These are phyloP conservation scores for Achroia grisella DNA, from an alignment of 1,140 invertebrate species.

Conservation along the genomic window DNA sequence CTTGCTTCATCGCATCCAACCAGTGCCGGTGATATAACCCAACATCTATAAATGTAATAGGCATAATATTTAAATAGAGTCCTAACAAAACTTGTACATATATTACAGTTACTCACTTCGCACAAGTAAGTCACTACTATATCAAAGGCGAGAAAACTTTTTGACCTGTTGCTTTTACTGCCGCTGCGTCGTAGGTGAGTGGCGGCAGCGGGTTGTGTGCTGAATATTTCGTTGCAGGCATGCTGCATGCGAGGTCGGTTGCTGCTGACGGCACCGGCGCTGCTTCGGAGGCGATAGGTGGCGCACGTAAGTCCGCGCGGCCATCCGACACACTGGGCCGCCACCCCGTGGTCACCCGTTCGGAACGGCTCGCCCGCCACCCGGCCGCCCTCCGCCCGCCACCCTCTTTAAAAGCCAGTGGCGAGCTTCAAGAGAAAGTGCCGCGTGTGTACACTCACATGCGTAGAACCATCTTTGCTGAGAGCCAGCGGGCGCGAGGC, in stretches of 20 bases:
- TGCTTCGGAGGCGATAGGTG: slow-evolving; percentile 14
- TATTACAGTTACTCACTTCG: no score
- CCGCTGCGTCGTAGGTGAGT: background rate
- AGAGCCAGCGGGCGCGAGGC: slow-evolving; percentile 37
- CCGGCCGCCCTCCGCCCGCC: slow-evolving; percentile 26
- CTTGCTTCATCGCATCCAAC: slow-evolving; percentile 3
- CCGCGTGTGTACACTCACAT: slow-evolving; percentile 66
- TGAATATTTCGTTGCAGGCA: background rate
- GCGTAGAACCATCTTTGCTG: slow-evolving; percentile 61
- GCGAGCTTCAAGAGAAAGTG: slow-evolving; percentile 71
- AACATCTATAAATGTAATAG: no score
- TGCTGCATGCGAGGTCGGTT: background rate
- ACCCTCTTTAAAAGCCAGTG: slow-evolving; percentile 71
- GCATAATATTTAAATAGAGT: no score
- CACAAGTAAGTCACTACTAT: no score
- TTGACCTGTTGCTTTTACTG: slow-evolving; percentile 8
- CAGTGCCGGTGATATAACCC: no score
- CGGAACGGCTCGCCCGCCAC: slow-evolving; percentile 34
- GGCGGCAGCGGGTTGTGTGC: slow-evolving; percentile 11
- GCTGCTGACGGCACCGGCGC: slow-evolving; percentile 3
- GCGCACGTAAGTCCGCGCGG: slow-evolving; percentile 29
- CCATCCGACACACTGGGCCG: slow-evolving; percentile 19
- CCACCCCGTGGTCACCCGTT: slow-evolving; percentile 58
- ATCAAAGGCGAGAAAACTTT: no score
- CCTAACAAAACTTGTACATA: no score